These are phyloP conservation scores for Sceloporus tristichus DNA, from an alignment of 2,113 vertebrate species.

Conservation along the genomic window DNA sequence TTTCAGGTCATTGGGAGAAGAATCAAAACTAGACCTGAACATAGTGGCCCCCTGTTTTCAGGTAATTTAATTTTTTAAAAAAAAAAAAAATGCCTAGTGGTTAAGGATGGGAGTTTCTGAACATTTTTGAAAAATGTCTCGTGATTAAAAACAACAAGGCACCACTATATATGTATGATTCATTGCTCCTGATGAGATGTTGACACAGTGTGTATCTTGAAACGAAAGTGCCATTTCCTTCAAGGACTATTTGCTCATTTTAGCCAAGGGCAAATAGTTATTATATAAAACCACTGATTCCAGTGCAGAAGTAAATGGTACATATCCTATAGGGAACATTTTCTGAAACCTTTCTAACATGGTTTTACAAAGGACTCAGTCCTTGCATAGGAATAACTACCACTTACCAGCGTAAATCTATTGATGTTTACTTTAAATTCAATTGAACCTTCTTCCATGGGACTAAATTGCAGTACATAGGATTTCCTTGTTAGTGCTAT, in stretches of 20 bases:
- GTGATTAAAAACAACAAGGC: conserved; percentile 42
- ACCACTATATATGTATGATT: conserved; percentile 15
- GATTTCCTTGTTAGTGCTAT: not conserved
- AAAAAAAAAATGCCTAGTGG: conserved; percentile 12
- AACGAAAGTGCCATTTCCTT: conserved; percentile 38
- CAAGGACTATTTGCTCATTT: conserved; percentile 18
- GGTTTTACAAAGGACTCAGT: not conserved
- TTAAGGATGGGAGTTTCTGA: conserved; percentile 38
- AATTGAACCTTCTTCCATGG: not conserved
- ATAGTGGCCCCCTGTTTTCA: not conserved
- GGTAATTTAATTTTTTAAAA: not conserved
- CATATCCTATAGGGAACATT: not conserved
- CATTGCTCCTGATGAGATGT: conserved; percentile 25
- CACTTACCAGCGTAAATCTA: conserved; percentile 1
- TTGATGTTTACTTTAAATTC: conserved; percentile 15
- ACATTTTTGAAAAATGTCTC: conserved; percentile 11
- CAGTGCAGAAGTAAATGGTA: not conserved
- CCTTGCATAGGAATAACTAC: conserved; percentile 31
- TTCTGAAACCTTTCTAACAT: conserved; percentile 20
- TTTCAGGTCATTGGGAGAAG: not conserved
- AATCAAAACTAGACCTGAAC: not conserved
- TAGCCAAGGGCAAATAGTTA: conserved; percentile 20
- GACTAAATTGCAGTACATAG: not conserved
- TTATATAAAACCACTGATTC: conserved; percentile 2
- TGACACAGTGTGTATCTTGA: conserved; percentile 27